Base-by-base conservation (phyloP, 2,113 vertebrate species). In the Grus americana region DNA sequence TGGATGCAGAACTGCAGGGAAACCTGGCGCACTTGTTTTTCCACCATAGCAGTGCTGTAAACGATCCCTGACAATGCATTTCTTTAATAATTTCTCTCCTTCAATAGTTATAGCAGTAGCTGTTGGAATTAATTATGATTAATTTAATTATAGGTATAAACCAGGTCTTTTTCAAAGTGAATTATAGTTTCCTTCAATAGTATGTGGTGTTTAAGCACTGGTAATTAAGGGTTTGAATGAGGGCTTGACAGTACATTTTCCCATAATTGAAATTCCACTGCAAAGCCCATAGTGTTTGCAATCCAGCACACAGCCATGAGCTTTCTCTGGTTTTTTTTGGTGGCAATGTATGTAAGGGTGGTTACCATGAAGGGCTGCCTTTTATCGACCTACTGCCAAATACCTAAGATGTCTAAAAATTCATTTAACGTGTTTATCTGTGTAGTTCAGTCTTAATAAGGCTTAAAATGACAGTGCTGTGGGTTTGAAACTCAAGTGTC, bases 121-220 rank as follows among this genome's bases (percentile, higher is more conserved):
- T 87, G 62, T 72, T 96, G 73, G 86, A 97, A 95, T 96, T 97
- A 97, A 95, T 97, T 94, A 93, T 94, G 54, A 94, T 97, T 96
- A 95, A 84, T 57, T 95, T 97, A 95, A 96, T 97, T 97, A 86
- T 95, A 90, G 90, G 90, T 75, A 91, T 88, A 96, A 95, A 97
- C 52, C 72, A 87, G 54, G 59, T 95, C 91, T 95, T 97, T 65
- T 83, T 55, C 91, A 91, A 91, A 86, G 16, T 86, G 91, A 94
- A 91, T 94, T 97, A 91, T 86, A 88, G 78, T 94, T 96, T 68
- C 88, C 57, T 88, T 86, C 74, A 90, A 9, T 72, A 87, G 68
- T 87, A 88, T 57, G 66, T 91, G 62, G 62, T 96, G 66, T 86
- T 93, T 97, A 97, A 95, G 71, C 13, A 0, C 44, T 94, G 42